Base-by-base conservation (phyloP, 2,888 invertebrate genomes). In the Drosophila maculinotata region DNA sequence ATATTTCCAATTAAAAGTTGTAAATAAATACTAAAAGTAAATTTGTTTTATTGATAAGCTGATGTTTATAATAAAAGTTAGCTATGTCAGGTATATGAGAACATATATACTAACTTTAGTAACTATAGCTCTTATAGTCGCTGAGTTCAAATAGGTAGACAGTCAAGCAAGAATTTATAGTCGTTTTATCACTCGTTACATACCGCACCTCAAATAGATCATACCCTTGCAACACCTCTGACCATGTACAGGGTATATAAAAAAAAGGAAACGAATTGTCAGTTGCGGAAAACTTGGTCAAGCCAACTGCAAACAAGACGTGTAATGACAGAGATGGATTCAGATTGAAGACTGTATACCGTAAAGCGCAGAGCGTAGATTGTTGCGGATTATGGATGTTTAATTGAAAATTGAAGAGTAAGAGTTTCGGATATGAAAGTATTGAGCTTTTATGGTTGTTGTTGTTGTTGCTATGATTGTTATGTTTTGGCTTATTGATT, bases 211-310 rank as follows among this genome's bases (percentile, higher is more conserved):
- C 36, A 38, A 38, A 17, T 38, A 10, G 38, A 44, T 26, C 20
- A 31, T 35, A 38, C 7, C 15, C 35, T 0, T n/a, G 4, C 7
- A 2, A 10, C 4, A 6, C 7, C 1, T 14, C 1, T 3, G 1
- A 2, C 3, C 7, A 25, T 6, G 0, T 12, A 31, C 7, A 39
- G 54, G 38, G 53, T 64, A 44, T 36, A 10, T 7, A 14, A 15
- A 36, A 54, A 48, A 78, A 75, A 65, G 82, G 79, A 87, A 81
- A 79, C 44, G 31, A 75, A 79, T 69, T 75, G 67, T 58, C 65
- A 72, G 69, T 66, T 62, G 72, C 85, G 81, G 85, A 81, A 79
- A 81, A 82, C 65, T 72, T 75, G 76, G 62, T 39, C 70, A 59
- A 45, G 38, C 47, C 49, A 69, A 42, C 44, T 30, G 28, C 57